Evolutionary conservation across 1,140 invertebrate genomes (phyloP), one percentile per base, ranked within the genome.

Genomic region (Penaeus chinensis): DNA sequence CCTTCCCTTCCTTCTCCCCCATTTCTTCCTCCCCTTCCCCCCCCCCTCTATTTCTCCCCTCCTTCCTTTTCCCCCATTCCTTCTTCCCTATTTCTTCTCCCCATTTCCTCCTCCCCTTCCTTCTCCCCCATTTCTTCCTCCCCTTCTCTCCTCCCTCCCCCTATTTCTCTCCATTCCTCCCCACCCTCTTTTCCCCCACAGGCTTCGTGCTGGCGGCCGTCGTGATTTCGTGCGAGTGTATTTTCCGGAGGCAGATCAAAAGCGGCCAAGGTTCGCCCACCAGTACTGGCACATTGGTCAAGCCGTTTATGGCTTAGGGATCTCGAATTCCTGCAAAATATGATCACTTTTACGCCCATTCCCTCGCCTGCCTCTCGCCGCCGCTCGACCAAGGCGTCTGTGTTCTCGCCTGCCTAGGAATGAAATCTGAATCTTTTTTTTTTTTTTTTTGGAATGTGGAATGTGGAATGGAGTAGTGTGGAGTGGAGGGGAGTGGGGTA

Each of bases 271-370:
- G 89, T 60, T 85, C 87, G 32, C 84, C 69, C 37, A 47, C 87
- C 62, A 89, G 87, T 76, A 85, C 86, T 22, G 65, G 62, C 42
- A 82, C 89, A 18, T 24, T 85, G 76, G 89, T 90, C 89, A 90
- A 89, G 47, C 84, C 87, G 76, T 84, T 90, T 77, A 88, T 88
- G 87, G 82, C 87, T 84, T 88, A 88, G 32, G 32, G 82, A 84
- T 65, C 82, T 84, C 42, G 82, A 88, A 71, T 84, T 84, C 42
- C 82, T 88, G 27, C 87, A 79, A 18, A 81, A 71, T 24, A 80
- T 84, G 82, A 66, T 88, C 60, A 24, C 82, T 20, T 88, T 84
- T 32, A 60, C 42, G 2, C 82, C 71, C n/a, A 27, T 22, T 37
- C 20, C 37, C 65, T 16, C n/a, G 7, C 71, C 11, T 10, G 11